Base-by-base conservation (phyloP, 2,797 vertebrate species). In the Molossus alvarezi region DNA sequence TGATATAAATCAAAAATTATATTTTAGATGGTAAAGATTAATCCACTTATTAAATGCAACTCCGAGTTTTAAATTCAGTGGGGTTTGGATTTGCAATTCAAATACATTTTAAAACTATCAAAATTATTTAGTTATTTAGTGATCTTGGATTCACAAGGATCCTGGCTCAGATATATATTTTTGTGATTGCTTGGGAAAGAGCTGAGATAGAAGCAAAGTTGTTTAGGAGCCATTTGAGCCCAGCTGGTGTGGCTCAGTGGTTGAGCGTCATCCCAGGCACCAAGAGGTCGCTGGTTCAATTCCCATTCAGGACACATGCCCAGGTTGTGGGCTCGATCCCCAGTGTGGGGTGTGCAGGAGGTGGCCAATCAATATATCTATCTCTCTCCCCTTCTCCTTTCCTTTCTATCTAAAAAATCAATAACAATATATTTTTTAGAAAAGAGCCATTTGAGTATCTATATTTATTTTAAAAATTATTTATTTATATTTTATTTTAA, bases 1-100 rank as follows among this genome's bases (percentile, higher is more conserved):
- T 71, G n/a, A 81, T 72, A 73, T 95, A 90, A 93, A 91, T 95
- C 10, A 96, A 93, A 90, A 81, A 72, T 94, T 76, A 58, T 90
- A 83, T 15, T 75, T 82, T 51, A 84, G 1, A 51, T 92, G 4
- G 9, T 58, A 82, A 82, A 79, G 10, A 83, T 37, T 37, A 91
- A 58, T 88, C 20, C 1, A 62, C 37, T 88, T 41, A 81, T 60
- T 73, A 91, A 91, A 90, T 87, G 8, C 90, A 95, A 55, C 8
- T 45, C 6, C 72, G 13, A 75, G 29, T 79, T 93, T 90, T 87
- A 80, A 88, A 76, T 69, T 82, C 51, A 85, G 4, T 60, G 5
- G 3, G 48, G 80, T 92, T 91, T 37, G 3, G 17, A 58, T 62
- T 57, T 48, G 2, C 17, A 57, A 84, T 23, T 67, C 20, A 94